Percentiles rank a stretch among this genome's conserved stretches.
phyloP scores from a whole-genome alignment of 2,113 vertebrate species.

The Elaphurus davidianus region DNA sequence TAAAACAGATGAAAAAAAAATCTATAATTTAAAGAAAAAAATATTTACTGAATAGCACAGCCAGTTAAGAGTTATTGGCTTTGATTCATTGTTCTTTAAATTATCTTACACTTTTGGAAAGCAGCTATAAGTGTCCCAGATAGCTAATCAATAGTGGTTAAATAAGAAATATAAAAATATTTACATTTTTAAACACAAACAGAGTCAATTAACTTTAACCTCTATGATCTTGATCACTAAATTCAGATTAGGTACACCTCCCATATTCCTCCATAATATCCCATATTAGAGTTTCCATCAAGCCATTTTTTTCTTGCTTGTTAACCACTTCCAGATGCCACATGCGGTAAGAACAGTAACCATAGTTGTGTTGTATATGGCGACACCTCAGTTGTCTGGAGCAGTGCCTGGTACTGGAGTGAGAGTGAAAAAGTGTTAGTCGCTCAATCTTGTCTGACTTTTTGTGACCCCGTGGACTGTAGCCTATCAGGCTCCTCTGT shows the following conservation, averaged over 20 bases:
- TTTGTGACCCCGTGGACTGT: neutral
- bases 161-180: neutral
- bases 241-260: neutral
- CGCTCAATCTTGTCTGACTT: neutral
- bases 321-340: neutral
- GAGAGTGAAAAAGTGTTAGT: neutral
- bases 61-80: neutral
- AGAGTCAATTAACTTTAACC: neutral
- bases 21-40: neutral
- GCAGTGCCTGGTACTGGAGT: neutral
- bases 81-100: neutral
- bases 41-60: neutral
- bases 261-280: neutral
- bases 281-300: neutral
- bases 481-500: neutral
- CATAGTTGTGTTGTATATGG: accelerated
- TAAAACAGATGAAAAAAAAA: neutral
- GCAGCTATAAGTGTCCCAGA: neutral
- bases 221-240: neutral
- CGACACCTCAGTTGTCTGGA: no score
- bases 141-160: neutral
- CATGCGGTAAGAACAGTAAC: accelerated
- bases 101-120: neutral
- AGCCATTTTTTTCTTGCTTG: neutral
- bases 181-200: neutral